Evolutionary conservation across 1,140 invertebrate species (phyloP).

Genomic region (Pentalonia nigronervosa): DNA sequence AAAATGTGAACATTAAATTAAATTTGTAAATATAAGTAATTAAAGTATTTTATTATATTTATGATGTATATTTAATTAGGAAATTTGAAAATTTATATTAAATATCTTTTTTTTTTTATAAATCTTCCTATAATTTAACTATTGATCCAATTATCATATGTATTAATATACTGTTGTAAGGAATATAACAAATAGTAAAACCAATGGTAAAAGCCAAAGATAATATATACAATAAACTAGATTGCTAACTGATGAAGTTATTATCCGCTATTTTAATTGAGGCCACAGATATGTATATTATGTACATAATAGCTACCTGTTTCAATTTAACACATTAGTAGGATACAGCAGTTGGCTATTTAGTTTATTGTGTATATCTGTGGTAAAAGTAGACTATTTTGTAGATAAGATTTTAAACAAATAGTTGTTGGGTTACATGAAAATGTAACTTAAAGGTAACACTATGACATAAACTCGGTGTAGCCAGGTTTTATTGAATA

Average conservation of each 20-base stretch:
- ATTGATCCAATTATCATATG: neutral
- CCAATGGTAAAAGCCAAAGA: too few relatives aligned
- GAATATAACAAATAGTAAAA: neutral
- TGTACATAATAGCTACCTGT: too few relatives aligned
- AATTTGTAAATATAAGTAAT: neutral
- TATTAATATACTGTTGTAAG: neutral
- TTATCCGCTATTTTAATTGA: too few relatives aligned
- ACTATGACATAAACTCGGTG: neutral
- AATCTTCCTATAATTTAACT: neutral
- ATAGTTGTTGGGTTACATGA: neutral
- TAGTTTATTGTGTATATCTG: too few relatives aligned
- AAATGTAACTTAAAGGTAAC: neutral
- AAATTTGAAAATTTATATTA: neutral
- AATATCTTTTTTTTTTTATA: neutral
- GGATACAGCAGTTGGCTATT: too few relatives aligned
- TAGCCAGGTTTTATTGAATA: slow-evolving; percentile 42
- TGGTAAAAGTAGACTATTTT: too few relatives aligned
- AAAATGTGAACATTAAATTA: neutral
- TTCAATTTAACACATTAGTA: too few relatives aligned
- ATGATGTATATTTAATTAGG: neutral
- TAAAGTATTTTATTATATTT: neutral
- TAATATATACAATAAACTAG: too few relatives aligned
- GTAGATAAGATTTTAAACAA: neutral
- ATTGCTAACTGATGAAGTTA: too few relatives aligned
- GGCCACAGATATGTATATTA: too few relatives aligned